Evolutionary conservation across 2,888 invertebrate genomes (phyloP).

Genomic region (Muschampia staudingeri): DNA sequence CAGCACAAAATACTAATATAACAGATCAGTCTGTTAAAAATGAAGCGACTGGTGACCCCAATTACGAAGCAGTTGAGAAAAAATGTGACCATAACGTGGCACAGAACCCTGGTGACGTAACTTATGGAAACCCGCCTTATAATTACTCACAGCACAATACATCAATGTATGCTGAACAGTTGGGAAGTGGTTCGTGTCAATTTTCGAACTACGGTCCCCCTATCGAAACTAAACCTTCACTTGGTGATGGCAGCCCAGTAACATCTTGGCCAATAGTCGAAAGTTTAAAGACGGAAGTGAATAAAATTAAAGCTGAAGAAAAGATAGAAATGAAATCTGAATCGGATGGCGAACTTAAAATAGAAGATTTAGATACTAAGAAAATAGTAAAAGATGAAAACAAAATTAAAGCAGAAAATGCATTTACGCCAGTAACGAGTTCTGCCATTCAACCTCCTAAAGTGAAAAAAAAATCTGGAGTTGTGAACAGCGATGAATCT

Average conservation of each 20-base stretch:
- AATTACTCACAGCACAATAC: slow-evolving; percentile 78
- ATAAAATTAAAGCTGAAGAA: slow-evolving; percentile 86
- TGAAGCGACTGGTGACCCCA: slow-evolving; percentile 71
- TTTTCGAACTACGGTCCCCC: slow-evolving; percentile 80
- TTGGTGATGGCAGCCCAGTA: slow-evolving; percentile 82
- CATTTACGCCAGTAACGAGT: slow-evolving; percentile 46
- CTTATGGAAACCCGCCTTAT: slow-evolving; percentile 76
- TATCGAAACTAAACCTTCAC: slow-evolving; percentile 84
- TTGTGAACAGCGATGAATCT: slow-evolving; percentile 75
- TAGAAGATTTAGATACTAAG: slow-evolving; percentile 89
- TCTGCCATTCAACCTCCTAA: slow-evolving; percentile 19
- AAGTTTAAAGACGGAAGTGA: slow-evolving; percentile 83
- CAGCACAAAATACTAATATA: slow-evolving; percentile 66
- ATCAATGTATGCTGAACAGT: slow-evolving; percentile 74
- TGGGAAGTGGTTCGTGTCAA: slow-evolving; percentile 73
- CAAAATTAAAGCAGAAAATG: slow-evolving; percentile 60
- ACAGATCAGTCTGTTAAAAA: slow-evolving; percentile 73
- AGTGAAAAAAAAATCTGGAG: slow-evolving; percentile 71
- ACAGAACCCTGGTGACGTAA: slow-evolving; percentile 71
- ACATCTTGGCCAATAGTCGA: slow-evolving; percentile 88
- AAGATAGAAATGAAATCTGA: slow-evolving; percentile 89
- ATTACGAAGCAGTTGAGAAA: slow-evolving; percentile 73
- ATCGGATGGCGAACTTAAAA: slow-evolving; percentile 89
- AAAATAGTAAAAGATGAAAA: slow-evolving; percentile 87
- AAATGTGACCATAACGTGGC: slow-evolving; percentile 76